Base-by-base conservation (phyloP, 1,140 invertebrate genomes). In the Zaprionus kolodkinae region DNA sequence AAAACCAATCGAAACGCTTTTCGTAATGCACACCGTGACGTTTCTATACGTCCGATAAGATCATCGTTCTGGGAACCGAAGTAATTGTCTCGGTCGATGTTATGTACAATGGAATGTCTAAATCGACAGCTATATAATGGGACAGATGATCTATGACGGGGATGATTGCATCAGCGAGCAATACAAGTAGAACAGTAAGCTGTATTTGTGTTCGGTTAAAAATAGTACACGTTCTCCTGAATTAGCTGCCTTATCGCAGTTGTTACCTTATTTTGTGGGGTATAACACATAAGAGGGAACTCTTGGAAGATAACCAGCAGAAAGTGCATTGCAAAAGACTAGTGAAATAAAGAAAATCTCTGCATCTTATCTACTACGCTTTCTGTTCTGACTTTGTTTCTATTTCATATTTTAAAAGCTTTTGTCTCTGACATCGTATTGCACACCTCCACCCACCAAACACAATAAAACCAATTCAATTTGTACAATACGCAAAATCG, bases 201-300 rank as follows among this genome's bases (percentile, higher is more conserved):
- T 36, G 45, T 55, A 56, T 73, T 62, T 73, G 71, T 73, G 71
- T 73, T 73, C 27, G 38, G 6, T 55, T 50, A 0, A 63, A 45
- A 45, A 62, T 27, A 56, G 60, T 35, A 57, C 15, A 66, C 27
- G 35, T 48, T 50, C 50, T 52, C 25, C 38, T 43, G 35, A 59
- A 59, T 45, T 38, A 21, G 30, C 13, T 27, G n/a, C 7, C 35
- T 60, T 35, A 70, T 63, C 36, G 17, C 30, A 61, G 30, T 11
- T 10, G 7, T 11, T 43, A 21, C 9, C 35, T 25, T 50, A 25
- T 17, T 25, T 25, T 17, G 40, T 45, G 45, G 17, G 45, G 45
- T 50, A 50, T 50, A 25, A 17, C 43, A 15, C 0, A 15, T 45
- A 3, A 3, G 1, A 7, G 40, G 40, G n/a, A 45, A 48, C 45